Base-by-base conservation (phyloP, 2,113 vertebrate species). In the Anguilla rostrata region DNA sequence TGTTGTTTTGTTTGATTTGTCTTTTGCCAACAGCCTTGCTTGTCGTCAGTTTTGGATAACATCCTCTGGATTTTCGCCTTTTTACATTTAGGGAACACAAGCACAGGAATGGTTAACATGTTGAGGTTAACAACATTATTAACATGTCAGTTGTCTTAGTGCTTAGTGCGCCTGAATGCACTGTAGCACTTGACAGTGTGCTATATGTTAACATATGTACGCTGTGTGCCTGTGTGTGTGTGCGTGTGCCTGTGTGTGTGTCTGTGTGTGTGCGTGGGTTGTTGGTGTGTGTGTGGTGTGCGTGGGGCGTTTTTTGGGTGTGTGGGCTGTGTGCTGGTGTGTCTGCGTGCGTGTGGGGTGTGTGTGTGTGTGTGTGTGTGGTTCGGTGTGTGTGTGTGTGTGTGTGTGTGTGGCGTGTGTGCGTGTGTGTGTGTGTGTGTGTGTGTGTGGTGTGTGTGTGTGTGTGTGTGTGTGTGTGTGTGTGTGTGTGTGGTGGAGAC, bases 1-100 rank as follows among this genome's bases (percentile, higher is more conserved):
- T 75, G 71, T 34, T n/a, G 11, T 75, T 75, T 75, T n/a, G 71
- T 75, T 75, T 75, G 71, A 34, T 75, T 75, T 71, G 63, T 71
- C 63, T n/a, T 71, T 71, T 75, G 26, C 71, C n/a, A 26, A 53
- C 22, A 5, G 4, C 22, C 60, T 34, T 60, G 12, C 7, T 16
- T 60, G 57, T 16, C 14, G 18, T 20, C 18, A 26, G 26, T 66
- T 22, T 66, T 66, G 60, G 71, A 34, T 75, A 75, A 34, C n/a
- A 34, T 6, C 2, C 71, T 75, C 26, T 11, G 20, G 5, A 71
- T 34, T 71, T 7, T 0, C 6, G 22, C 63, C 63, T 71, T 71
- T 75, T 75, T 75, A 34, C n/a, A n/a, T 34, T n/a, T 34, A 34
- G n/a, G n/a, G 2, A 75, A 75, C n/a, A 34, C 26, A 14, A 34